A percentile compares a stretch with the other conserved stretches of the same genome.
Conservation (phyloP, 2,888 invertebrate species). For the Pachymerium ferrugineum region DNA sequence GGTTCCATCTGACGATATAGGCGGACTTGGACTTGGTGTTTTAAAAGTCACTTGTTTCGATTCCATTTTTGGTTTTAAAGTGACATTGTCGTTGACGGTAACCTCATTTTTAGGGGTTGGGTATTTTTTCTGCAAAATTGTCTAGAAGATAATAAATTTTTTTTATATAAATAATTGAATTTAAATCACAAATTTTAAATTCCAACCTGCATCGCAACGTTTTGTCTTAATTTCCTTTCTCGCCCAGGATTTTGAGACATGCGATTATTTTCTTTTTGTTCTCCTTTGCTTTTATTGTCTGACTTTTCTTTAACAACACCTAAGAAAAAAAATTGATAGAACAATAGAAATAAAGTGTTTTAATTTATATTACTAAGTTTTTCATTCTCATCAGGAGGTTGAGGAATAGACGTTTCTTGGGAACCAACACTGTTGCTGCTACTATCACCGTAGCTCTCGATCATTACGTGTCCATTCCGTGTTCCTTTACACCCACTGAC, state of each 20-base stretch:
- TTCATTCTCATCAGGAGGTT: neutral
- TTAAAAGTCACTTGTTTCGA: conserved; percentile 54
- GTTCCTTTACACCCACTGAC: conserved; percentile 27
- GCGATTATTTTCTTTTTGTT: conserved; percentile 25
- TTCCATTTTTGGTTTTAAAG: conserved; percentile 38
- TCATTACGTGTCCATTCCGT: conserved; percentile 10
- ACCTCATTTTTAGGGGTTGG: conserved; percentile 22
- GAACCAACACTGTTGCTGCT: conserved; percentile 29
- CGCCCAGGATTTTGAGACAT: conserved; percentile 23
- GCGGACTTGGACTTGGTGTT: conserved; percentile 47
- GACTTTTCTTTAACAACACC: neutral
- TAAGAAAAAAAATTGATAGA: neutral
- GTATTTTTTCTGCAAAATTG: conserved; percentile 45
- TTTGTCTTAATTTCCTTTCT: conserved; percentile 58
- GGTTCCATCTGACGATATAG: conserved; percentile 36
- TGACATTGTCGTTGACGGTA: conserved; percentile 31
- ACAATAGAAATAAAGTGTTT: too few relatives aligned
- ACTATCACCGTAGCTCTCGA: conserved; percentile 9
- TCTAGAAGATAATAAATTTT: conserved; percentile 27
- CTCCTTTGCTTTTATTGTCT: neutral
- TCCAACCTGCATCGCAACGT: conserved; percentile 62
- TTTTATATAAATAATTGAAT: neutral
- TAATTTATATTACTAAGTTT: neutral
- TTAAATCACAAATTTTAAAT: neutral
- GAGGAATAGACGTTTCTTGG: conserved; percentile 1